These are phyloP conservation scores for Simalia tracyae DNA, from an alignment of 2,797 vertebrate genomes.

Conservation along the genomic window DNA sequence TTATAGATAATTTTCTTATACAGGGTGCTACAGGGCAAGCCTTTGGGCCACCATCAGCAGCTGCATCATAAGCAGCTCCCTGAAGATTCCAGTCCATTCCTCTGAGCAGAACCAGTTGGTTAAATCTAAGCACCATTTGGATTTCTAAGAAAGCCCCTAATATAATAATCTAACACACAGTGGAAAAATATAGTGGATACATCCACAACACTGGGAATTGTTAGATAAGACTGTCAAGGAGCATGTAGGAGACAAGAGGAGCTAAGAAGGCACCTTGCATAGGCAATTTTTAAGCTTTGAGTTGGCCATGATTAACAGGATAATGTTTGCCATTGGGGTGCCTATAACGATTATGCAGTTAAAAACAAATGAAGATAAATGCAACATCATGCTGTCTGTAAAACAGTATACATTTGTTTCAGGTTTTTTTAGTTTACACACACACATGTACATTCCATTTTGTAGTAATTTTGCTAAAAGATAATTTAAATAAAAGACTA, in stretches of 20 bases:
- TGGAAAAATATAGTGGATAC: neutral
- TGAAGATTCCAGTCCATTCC: neutral
- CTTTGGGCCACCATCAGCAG: neutral
- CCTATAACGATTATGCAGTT: neutral
- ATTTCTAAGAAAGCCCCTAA: neutral
- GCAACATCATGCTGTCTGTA: neutral
- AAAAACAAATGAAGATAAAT: slow-evolving; percentile 3
- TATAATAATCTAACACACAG: neutral
- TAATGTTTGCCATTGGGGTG: neutral
- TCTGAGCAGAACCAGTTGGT: neutral
- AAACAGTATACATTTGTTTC: neutral
- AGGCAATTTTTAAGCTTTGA: neutral
- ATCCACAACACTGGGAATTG: neutral
- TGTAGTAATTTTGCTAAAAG: slow-evolving; percentile 33
- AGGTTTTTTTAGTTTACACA: neutral
- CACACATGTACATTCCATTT: neutral
- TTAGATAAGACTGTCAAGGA: neutral
- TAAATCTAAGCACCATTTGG: neutral
- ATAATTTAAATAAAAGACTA: neutral
- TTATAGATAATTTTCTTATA: neutral
- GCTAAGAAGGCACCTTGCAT: neutral
- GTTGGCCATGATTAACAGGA: neutral
- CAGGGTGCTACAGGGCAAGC: neutral
- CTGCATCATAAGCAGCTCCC: neutral
- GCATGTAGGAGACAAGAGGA: rapidly evolving